Evolutionary conservation across 2,888 invertebrate species (phyloP), one percentile per base, ranked within the genome.

Genomic region (Sicus ferrugineus): DNA sequence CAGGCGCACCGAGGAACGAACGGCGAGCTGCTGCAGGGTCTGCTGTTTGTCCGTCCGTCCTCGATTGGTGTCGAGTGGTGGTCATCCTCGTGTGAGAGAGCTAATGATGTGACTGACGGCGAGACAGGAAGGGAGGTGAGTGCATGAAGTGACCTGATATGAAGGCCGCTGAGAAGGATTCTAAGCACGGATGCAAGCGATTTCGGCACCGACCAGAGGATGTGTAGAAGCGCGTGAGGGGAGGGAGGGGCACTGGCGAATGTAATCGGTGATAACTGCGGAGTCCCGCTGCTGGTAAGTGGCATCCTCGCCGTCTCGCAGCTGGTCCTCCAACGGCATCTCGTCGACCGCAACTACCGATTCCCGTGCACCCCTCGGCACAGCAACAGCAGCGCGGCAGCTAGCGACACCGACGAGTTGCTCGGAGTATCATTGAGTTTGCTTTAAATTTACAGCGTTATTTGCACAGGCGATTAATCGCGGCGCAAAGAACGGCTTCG

Each of bases 381-480:
- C 28, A 54, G 9, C 66, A 30, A 9, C 52, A 23, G 30, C 16
- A 30, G 14, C 23, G 16, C 2, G 38, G 9, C 1, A n/a, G 34
- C 11, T 9, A 23, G 61, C 19, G 23, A 2, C 1, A 38, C 19
- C 21, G 34, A 16, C 75, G 63, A 61, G 73, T 75, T 75, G 78
- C 76, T 76, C 76, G 76, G 77, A 78, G 70, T 56, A n/a, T 28
- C 38, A 34, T 67, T 38, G 56, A 56, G 67, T 67, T 70, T 70
- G 64, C 59, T 70, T 70, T 38, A 68, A 68, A 66, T 71, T 69
- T 65, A 66, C 70, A 63, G 70, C n/a, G n/a, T n/a, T 80, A 76
- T 80, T 80, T 80, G 77, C 78, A 69, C 69, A 79, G 79, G 65
- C 74, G 80, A 76, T 80, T 80, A 80, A 80, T 78, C 77, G 76